Conservation (phyloP, 2,888 invertebrate species). For the Drosophila meridiana region DNA sequence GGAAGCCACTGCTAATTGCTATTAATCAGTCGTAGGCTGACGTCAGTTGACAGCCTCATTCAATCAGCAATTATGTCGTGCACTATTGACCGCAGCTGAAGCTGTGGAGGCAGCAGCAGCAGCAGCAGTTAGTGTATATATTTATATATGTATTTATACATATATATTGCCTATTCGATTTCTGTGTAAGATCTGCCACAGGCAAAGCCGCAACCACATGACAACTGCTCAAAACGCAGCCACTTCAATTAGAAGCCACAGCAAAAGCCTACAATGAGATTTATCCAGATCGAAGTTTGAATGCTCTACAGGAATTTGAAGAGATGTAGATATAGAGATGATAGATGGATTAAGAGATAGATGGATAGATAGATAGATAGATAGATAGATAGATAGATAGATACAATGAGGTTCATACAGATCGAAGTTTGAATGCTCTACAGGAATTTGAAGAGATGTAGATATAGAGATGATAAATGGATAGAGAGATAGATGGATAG, state of each 20-base stretch:
- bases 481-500: too few species aligned
- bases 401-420: not conserved
- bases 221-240: constrained; percentile 42
- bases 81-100: constrained; percentile 63
- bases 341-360: too few species aligned
- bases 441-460: too few species aligned
- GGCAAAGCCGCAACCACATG: constrained; percentile 25
- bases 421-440: not conserved
- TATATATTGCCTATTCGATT: constrained; percentile 29
- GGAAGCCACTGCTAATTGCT: constrained; percentile 58
- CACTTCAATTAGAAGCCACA: constrained; percentile 54
- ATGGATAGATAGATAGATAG: not conserved
- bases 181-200: constrained; percentile 30
- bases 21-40: constrained; percentile 65
- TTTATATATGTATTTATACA: not conserved
- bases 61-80: constrained; percentile 68
- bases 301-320: not conserved
- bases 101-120: not conserved
- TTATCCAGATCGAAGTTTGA: not conserved
- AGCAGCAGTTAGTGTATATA: constrained; percentile 5
- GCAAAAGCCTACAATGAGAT: not conserved
- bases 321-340: not conserved
- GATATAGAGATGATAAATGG: not conserved
- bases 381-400: not conserved
- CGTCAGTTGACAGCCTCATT: constrained; percentile 68